Percentiles rank a stretch among this genome's conserved stretches.
These are phyloP conservation scores for Riparia riparia DNA, from an alignment of 2,113 vertebrate species.

Conservation along the genomic window DNA sequence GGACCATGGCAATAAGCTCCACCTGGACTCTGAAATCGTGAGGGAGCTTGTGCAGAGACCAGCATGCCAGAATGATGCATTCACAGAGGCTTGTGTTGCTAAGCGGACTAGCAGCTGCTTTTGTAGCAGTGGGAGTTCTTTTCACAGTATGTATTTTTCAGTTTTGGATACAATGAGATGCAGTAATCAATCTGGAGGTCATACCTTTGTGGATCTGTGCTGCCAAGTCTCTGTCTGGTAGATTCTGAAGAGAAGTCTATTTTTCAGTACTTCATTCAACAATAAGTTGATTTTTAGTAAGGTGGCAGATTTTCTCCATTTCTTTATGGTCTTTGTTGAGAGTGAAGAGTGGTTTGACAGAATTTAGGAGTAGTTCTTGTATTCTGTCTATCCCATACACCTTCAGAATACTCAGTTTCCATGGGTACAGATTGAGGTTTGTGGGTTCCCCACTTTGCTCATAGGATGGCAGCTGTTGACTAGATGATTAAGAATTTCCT, in stretches of 20 bases:
- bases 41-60: neutral
- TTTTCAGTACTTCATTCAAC: neutral
- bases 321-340: neutral
- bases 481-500: neutral
- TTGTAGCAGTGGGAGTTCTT: neutral
- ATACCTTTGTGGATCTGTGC: neutral
- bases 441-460: neutral
- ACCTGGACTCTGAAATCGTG: neutral
- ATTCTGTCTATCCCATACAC: neutral
- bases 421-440: neutral
- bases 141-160: neutral
- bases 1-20: neutral
- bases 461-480: neutral
- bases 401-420: neutral
- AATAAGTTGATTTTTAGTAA: neutral
- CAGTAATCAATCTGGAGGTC: neutral
- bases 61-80: neutral
- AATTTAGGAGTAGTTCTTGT: neutral
- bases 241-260: neutral
- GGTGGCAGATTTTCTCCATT: neutral
- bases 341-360: neutral
- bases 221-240: neutral
- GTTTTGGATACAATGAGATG: neutral
- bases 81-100: slow-evolving; percentile 9
- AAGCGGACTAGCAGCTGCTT: slow-evolving; percentile 3